Evolutionary conservation across 2,113 vertebrate genomes (phyloP).

Genomic region (Ia io): DNA sequence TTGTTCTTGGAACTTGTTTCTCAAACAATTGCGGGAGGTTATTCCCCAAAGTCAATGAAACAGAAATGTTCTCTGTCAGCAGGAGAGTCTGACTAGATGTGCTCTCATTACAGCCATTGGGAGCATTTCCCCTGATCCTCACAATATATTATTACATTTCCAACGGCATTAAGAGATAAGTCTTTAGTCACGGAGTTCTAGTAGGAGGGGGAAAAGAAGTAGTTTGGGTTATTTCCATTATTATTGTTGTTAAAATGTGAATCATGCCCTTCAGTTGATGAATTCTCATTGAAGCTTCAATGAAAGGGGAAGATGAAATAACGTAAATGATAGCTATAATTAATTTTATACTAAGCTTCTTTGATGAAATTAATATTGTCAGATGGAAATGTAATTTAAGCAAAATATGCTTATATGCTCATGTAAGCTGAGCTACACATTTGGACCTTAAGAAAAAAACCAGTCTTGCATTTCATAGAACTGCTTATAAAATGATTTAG

Average conservation of each 20-base stretch:
- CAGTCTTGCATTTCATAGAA: slow-evolving; percentile 78
- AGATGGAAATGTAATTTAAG: slow-evolving; percentile 82
- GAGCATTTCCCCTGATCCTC: slow-evolving; percentile 57
- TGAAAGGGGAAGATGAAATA: slow-evolving; percentile 81
- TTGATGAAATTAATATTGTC: slow-evolving; percentile 83
- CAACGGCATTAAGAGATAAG: slow-evolving; percentile 62
- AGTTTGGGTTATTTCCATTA: slow-evolving; percentile 66
- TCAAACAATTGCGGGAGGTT: slow-evolving; percentile 39
- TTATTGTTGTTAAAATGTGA: slow-evolving; percentile 80
- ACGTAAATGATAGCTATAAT: slow-evolving; percentile 81
- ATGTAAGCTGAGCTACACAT: slow-evolving; percentile 79
- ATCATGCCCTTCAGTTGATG: slow-evolving; percentile 79
- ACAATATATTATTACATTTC: slow-evolving; percentile 54
- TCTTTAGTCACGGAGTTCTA: slow-evolving; percentile 54
- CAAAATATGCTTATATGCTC: slow-evolving; percentile 79
- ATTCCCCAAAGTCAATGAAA: slow-evolving; percentile 65
- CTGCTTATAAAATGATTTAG: slow-evolving; percentile 74
- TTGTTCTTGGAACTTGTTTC: slow-evolving; percentile 52
- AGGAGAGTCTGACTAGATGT: slow-evolving; percentile 55
- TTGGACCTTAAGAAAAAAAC: slow-evolving; percentile 80
- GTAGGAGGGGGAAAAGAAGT: slow-evolving; percentile 26
- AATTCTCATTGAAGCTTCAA: slow-evolving; percentile 83
- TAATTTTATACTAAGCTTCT: slow-evolving; percentile 82
- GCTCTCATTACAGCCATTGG: slow-evolving; percentile 42
- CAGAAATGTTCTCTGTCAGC: slow-evolving; percentile 63